Conservation (phyloP, 2,113 vertebrate species). For the Myrmophylax atrothorax region DNA sequence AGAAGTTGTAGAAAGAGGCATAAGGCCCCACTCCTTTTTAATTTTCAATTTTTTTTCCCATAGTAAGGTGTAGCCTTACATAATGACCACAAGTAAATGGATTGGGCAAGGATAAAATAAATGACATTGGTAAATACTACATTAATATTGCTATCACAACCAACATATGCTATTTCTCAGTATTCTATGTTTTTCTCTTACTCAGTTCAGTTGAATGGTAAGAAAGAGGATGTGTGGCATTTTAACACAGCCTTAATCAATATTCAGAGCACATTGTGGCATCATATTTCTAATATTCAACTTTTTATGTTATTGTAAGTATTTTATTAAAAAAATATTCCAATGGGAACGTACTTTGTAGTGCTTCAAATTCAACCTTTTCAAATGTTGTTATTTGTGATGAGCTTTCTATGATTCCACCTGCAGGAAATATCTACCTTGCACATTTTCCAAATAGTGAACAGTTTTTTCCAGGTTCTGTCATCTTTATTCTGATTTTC, state of each 20-base stretch:
- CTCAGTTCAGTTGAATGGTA: background rate
- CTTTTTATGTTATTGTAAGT: background rate
- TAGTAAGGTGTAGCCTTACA: background rate
- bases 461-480: background rate
- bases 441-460: background rate
- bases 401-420: background rate
- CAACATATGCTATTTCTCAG: background rate
- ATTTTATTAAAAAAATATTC: background rate
- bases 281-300: background rate
- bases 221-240: background rate
- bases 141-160: background rate
- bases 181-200: background rate
- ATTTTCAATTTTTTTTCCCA: background rate
- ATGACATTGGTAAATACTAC: background rate
- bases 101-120: background rate
- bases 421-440: constrained; percentile 14
- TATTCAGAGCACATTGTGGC: background rate
- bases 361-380: background rate
- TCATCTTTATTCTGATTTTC: background rate
- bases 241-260: background rate
- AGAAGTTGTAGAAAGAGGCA: background rate
- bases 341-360: background rate
- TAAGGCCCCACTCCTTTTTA: background rate
- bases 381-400: background rate
- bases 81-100: background rate